A percentile compares a stretch with the other conserved stretches of the same genome.
Evolutionary conservation across 2,888 invertebrate genomes (phyloP).

Genomic region (Athrips mouffetella): DNA sequence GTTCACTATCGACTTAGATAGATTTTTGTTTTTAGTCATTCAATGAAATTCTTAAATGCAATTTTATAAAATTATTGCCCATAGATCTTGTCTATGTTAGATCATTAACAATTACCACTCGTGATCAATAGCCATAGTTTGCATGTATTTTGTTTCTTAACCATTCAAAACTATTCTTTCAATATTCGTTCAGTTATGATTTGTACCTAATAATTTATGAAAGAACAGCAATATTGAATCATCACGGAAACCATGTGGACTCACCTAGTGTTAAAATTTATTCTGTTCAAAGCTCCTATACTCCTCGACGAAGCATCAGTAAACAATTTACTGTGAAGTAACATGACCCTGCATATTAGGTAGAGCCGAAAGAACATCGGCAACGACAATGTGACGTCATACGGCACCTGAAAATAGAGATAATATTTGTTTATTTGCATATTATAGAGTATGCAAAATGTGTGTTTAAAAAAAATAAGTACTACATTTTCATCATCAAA

Average conservation of each 20-base stretch:
- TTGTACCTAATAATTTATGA: no score
- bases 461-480: background rate
- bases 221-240: background rate
- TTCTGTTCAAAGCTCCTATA: slow-evolving; percentile 97
- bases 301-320: slow-evolving; percentile 99
- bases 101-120: no score
- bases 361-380: slow-evolving; percentile 99
- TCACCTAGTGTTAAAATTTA: slow-evolving; percentile 98
- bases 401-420: slow-evolving; percentile 83
- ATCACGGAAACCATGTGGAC: slow-evolving; percentile 48
- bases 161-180: no score
- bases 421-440: background rate
- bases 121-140: no score
- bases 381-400: slow-evolving; percentile 97
- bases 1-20: no score
- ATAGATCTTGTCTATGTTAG: background rate
- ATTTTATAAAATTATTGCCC: background rate
- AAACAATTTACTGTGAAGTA: slow-evolving; percentile 99
- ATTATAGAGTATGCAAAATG: background rate
- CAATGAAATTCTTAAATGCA: slow-evolving; percentile 4
- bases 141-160: no score
- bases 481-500: no score
- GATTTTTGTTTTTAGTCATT: no score
- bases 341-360: slow-evolving; percentile 99
- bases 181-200: no score